Evolutionary conservation across 2,888 invertebrate species (phyloP), one percentile per base, ranked within the genome.

Genomic region (Dynastes hyllus): DNA sequence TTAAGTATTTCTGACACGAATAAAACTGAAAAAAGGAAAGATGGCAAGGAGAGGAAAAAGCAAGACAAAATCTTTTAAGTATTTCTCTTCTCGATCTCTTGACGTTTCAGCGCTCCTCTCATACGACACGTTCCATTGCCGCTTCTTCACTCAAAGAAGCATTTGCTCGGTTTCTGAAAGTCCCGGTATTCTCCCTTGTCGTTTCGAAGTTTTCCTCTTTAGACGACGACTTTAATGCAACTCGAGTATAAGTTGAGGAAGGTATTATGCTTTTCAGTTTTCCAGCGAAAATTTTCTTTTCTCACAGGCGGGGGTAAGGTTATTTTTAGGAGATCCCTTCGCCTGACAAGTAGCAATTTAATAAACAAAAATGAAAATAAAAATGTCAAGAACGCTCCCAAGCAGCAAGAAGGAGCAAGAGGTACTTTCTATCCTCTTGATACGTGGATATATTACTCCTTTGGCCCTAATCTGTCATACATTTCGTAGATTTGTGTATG

Each of bases 301-400:
- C 32, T 63, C 32, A 13, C 63, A 13, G 6, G 29, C 32, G 11
- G 6, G 16, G 16, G n/a, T 13, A 2, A 22, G 22, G 55, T 58
- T 58, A 22, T 58, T 16, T 37, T 40, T 65, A 8, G 29, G 29
- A 22, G 27, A 29, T 40, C 37, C 16, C 65, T n/a, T n/a, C 13
- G 65, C 55, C 6, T 37, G 65, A 65, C 65, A 65, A 65, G 65
- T 37, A 37, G 37, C 65, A 11, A 65, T 37, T 65, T 65, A 65
- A 65, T 65, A 65, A 32, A 65, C 65, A 65, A 37, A 65, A 65
- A 37, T 32, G 37, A 65, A 37, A 65, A 65, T 40, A 65, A 65
- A 65, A 16, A 37, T 65, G 40, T 37, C 65, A 65, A 16, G n/a
- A 65, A n/a, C 13, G 29, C 4, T 32, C n/a, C 32, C 22, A 27